Evolutionary conservation across 2,797 vertebrate species (phyloP).

Genomic region (Erithacus rubecula): DNA sequence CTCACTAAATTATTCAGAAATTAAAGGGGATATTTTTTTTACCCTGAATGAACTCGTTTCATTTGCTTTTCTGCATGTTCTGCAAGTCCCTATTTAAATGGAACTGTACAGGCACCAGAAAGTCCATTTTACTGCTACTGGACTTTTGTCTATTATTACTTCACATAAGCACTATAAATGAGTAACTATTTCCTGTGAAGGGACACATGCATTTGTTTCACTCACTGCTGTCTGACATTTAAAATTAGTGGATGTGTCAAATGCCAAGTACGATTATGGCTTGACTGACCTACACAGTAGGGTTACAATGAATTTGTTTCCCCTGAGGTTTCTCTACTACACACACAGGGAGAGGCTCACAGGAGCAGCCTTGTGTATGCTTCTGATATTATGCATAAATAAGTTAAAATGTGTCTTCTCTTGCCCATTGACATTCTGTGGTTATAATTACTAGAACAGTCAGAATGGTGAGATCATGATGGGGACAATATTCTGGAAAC

Average conservation of each 20-base stretch:
- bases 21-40: background rate
- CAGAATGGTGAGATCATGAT: background rate
- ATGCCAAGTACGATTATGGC: background rate
- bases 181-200: background rate
- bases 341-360: rapidly evolving
- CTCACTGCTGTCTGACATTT: background rate
- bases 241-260: background rate
- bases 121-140: background rate
- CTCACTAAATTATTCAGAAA: slow-evolving; percentile 7
- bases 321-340: background rate
- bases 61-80: background rate
- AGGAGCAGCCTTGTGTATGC: background rate
- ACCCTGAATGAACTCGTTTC: background rate
- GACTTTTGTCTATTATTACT: background rate
- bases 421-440: background rate
- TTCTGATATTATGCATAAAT: background rate
- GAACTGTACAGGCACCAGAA: background rate
- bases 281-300: background rate
- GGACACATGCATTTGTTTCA: background rate
- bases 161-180: background rate
- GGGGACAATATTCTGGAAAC: background rate
- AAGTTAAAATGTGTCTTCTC: background rate
- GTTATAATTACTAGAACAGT: background rate
- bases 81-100: background rate
- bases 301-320: background rate